Percentiles rank a stretch among this genome's conserved stretches.
These are phyloP conservation scores for Resseliella maxima DNA, from an alignment of 2,888 invertebrate species.

Conservation along the genomic window DNA sequence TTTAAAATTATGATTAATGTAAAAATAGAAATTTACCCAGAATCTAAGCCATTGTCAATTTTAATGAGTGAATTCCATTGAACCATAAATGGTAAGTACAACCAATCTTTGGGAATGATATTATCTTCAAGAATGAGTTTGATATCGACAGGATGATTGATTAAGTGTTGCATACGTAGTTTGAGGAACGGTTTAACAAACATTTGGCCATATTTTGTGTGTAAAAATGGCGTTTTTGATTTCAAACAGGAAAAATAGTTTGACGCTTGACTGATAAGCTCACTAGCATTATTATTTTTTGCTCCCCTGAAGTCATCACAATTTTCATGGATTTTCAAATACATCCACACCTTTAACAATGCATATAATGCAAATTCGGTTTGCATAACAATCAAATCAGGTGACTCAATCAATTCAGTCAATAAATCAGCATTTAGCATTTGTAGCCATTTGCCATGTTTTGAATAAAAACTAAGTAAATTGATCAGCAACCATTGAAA, in stretches of 20 bases:
- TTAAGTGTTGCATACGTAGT: slow-evolving; percentile 75
- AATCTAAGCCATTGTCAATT: slow-evolving; percentile 77
- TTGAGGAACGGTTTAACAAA: slow-evolving; percentile 74
- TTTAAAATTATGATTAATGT: neutral
- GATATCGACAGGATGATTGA: slow-evolving; percentile 78
- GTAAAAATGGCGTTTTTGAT: slow-evolving; percentile 70
- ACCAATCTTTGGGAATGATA: slow-evolving; percentile 77
- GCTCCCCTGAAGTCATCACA: slow-evolving; percentile 60
- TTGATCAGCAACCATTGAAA: slow-evolving; percentile 79
- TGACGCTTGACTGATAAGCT: slow-evolving; percentile 57
- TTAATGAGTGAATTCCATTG: slow-evolving; percentile 78
- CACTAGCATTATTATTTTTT: slow-evolving; percentile 61
- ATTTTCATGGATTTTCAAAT: slow-evolving; percentile 69
- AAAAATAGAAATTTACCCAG: slow-evolving; percentile 70
- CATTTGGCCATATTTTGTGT: slow-evolving; percentile 71
- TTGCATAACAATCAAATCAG: slow-evolving; percentile 79
- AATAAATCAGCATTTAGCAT: slow-evolving; percentile 76
- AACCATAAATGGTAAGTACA: slow-evolving; percentile 73
- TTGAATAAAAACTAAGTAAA: slow-evolving; percentile 72
- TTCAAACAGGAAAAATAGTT: slow-evolving; percentile 39
- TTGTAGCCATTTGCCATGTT: slow-evolving; percentile 70
- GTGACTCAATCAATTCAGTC: slow-evolving; percentile 73
- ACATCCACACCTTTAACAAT: slow-evolving; percentile 78
- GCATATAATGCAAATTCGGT: slow-evolving; percentile 82
- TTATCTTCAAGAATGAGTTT: slow-evolving; percentile 75